phyloP scores from a whole-genome alignment of 2,797 vertebrate genomes.

The Lates japonicus region DNA sequence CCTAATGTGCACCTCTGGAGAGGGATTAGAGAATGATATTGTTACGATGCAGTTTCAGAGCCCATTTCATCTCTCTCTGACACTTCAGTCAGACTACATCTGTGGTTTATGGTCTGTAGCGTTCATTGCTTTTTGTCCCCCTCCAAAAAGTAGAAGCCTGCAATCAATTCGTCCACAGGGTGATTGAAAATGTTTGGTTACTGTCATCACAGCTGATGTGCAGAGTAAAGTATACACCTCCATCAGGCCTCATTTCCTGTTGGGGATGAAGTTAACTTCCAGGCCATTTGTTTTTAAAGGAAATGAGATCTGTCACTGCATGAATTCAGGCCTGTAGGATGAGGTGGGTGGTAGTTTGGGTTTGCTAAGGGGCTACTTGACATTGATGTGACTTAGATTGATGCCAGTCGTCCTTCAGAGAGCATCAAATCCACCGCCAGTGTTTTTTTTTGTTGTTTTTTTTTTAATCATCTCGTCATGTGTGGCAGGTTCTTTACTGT shows the following conservation, averaged over 20 bases:
- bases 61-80: background rate
- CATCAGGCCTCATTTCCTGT: slow-evolving; percentile 31
- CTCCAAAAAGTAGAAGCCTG: background rate
- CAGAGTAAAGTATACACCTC: slow-evolving; percentile 14
- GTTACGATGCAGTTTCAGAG: slow-evolving; percentile 8
- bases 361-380: slow-evolving; percentile 38
- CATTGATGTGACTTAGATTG: slow-evolving; percentile 58
- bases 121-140: slow-evolving; percentile 18
- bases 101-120: slow-evolving; percentile 15
- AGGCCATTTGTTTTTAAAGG: slow-evolving; percentile 39
- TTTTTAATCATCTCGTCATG: background rate
- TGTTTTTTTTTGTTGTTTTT: background rate
- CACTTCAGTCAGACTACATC: background rate
- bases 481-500: slow-evolving; percentile 24
- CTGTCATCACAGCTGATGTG: slow-evolving; percentile 26
- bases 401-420: slow-evolving; percentile 50
- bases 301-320: slow-evolving; percentile 42
- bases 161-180: slow-evolving; percentile 26
- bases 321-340: slow-evolving; percentile 25
- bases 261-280: slow-evolving; percentile 7
- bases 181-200: slow-evolving; percentile 33
- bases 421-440: slow-evolving; percentile 26
- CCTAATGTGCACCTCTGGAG: slow-evolving; percentile 14
- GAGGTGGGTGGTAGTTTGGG: slow-evolving; percentile 33
- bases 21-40: slow-evolving; percentile 24